phyloP scores from a whole-genome alignment of 2,797 vertebrate species.

The Girardinus metallicus region DNA sequence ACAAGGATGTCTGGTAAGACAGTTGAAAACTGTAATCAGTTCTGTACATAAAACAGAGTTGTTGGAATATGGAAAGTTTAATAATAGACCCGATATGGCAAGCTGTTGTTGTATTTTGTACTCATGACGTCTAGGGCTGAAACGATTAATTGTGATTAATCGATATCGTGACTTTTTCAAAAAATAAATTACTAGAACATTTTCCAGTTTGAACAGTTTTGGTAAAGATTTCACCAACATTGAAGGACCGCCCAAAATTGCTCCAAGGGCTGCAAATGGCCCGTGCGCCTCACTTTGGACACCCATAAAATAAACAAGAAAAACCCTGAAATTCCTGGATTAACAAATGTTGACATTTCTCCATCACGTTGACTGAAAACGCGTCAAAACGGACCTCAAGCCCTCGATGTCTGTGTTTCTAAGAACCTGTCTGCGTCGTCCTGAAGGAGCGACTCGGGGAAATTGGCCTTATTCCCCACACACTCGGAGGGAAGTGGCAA shows the following conservation, averaged over 20 bases:
- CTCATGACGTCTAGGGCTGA: too few relatives aligned
- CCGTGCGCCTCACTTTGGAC: too few relatives aligned
- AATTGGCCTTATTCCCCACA: slow-evolving; percentile 79
- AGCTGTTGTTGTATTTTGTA: neutral
- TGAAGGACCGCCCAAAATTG: too few relatives aligned
- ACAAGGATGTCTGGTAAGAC: neutral
- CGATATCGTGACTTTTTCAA: too few relatives aligned
- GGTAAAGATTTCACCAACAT: too few relatives aligned
- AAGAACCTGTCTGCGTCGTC: slow-evolving; percentile 71
- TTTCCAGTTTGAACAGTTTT: too few relatives aligned
- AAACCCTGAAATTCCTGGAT: neutral
- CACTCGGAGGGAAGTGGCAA: slow-evolving; percentile 80
- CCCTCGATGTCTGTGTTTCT: slow-evolving; percentile 57
- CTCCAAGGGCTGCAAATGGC: too few relatives aligned
- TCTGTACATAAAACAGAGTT: neutral
- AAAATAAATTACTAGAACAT: too few relatives aligned
- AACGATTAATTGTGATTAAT: too few relatives aligned
- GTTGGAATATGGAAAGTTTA: neutral
- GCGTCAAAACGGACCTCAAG: slow-evolving; percentile 2
- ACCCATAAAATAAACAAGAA: neutral
- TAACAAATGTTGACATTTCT: neutral
- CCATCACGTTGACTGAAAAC: neutral
- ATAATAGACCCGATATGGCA: neutral
- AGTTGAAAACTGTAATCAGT: neutral
- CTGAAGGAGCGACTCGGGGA: slow-evolving; percentile 73